phyloP scores from a whole-genome alignment of 2,797 vertebrate species.

The Manis javanica region DNA sequence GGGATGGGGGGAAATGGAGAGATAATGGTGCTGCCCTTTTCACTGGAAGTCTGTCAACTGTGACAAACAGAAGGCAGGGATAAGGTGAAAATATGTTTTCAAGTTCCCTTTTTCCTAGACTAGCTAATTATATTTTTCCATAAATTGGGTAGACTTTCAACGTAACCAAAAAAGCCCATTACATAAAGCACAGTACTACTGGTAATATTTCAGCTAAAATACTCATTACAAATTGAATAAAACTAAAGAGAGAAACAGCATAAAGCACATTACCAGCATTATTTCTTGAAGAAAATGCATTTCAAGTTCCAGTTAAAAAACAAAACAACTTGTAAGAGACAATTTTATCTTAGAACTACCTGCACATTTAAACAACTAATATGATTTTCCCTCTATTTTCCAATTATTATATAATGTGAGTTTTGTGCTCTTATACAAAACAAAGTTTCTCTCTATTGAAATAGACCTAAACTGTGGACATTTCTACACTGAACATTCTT shows the following conservation, averaged over 20 bases:
- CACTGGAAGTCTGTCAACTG: neutral
- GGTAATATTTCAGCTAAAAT: constrained; percentile 37
- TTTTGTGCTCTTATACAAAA: constrained; percentile 39
- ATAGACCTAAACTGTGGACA: neutral
- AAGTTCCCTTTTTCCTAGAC: neutral
- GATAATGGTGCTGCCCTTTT: neutral
- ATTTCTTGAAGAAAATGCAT: constrained; percentile 47
- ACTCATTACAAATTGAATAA: neutral
- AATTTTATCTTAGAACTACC: constrained; percentile 26
- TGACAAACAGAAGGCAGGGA: neutral
- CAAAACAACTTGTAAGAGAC: neutral
- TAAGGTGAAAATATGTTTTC: neutral
- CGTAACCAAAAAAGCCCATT: constrained; percentile 29
- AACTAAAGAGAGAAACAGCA: constrained; percentile 27
- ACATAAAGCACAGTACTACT: neutral
- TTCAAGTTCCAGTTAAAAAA: constrained; percentile 37
- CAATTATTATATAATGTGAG: constrained; percentile 25
- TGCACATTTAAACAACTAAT: constrained; percentile 47
- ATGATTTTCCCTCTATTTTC: constrained; percentile 12
- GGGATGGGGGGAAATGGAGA: neutral
- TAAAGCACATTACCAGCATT: neutral
- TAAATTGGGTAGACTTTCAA: constrained; percentile 17
- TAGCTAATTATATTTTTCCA: constrained; percentile 43
- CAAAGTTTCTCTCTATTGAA: neutral
- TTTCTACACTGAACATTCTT: neutral